These are phyloP conservation scores for Melanchra persicariae DNA, from an alignment of 2,888 invertebrate species.

Conservation along the genomic window DNA sequence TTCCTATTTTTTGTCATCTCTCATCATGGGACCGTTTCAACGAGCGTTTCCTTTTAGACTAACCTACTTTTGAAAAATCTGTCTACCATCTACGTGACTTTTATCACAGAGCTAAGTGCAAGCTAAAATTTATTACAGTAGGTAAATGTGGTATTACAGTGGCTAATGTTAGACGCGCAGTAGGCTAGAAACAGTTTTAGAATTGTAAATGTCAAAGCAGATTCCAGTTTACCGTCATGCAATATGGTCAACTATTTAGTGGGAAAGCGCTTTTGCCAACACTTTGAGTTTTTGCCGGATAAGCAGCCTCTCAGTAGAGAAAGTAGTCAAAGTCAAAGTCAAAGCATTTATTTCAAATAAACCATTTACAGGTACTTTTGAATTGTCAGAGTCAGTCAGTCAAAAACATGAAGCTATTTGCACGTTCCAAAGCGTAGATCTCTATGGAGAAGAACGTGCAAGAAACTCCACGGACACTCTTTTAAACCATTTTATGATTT, in stretches of 20 bases:
- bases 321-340: no score
- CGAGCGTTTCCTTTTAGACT: conserved; percentile 8
- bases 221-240: conserved; percentile 29
- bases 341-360: no score
- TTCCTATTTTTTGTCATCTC: no score
- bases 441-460: no score
- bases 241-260: conserved; percentile 10
- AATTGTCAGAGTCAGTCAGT: no score
- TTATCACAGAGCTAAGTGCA: conserved; percentile 25
- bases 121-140: conserved; percentile 26
- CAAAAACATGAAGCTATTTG: no score
- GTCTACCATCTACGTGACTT: conserved; percentile 1
- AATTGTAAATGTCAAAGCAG: conserved; percentile 25
- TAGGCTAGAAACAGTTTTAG: conserved; percentile 26
- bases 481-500: no score
- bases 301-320: neutral
- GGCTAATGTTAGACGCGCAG: conserved; percentile 15
- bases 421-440: no score
- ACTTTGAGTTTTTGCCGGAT: conserved; percentile 4
- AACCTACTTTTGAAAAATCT: conserved; percentile 10
- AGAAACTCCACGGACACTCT: no score
- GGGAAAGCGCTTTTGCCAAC: conserved; percentile 4
- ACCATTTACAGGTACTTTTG: no score
- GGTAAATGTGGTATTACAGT: no score
- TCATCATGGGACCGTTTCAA: conserved; percentile 1